Evolutionary conservation across 2,888 invertebrate genomes (phyloP).

Genomic region (Epinotia ramella): DNA sequence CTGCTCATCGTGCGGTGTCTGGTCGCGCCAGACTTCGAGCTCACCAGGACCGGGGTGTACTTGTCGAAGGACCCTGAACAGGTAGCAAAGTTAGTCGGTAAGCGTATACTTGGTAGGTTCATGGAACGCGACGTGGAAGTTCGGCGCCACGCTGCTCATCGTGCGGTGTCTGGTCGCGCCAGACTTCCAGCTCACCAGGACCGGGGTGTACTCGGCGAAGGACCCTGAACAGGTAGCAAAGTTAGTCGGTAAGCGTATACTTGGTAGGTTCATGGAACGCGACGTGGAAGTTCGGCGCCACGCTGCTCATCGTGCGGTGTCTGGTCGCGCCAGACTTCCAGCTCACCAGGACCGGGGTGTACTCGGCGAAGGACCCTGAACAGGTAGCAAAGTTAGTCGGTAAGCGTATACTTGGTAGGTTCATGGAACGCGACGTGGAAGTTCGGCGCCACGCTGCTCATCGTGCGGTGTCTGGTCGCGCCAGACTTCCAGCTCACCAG

Average conservation of each 20-base stretch:
- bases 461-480: constrained; percentile 74
- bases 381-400: constrained; percentile 68
- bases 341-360: constrained; percentile 68
- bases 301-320: constrained; percentile 72
- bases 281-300: constrained; percentile 68
- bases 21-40: constrained; percentile 72
- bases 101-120: constrained; percentile 62
- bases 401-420: constrained; percentile 62
- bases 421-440: constrained; percentile 65
- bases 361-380: constrained; percentile 68
- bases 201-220: constrained; percentile 64
- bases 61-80: constrained; percentile 69
- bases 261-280: constrained; percentile 62
- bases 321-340: constrained; percentile 75
- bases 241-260: constrained; percentile 69
- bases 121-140: constrained; percentile 64
- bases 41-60: constrained; percentile 66
- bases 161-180: constrained; percentile 75
- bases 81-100: constrained; percentile 67
- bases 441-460: constrained; percentile 68
- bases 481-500: constrained; percentile 74
- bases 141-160: constrained; percentile 70
- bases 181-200: constrained; percentile 72
- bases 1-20: constrained; percentile 74
- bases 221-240: constrained; percentile 68